Percentiles rank a stretch among this genome's conserved stretches.
Evolutionary conservation across 2,888 invertebrate species (phyloP).

Genomic region (Melanostoma mellinum): DNA sequence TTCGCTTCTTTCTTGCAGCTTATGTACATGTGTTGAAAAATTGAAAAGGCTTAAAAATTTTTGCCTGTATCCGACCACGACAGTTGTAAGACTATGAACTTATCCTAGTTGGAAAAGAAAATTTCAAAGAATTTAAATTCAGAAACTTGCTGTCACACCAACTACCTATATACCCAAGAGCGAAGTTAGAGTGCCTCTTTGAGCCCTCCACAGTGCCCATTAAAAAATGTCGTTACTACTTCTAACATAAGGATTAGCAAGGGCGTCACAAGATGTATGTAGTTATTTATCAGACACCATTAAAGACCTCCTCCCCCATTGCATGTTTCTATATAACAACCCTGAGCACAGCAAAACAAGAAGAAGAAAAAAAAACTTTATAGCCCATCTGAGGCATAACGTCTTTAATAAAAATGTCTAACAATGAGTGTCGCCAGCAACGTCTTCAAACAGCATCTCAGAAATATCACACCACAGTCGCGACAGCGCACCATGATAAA

Average conservation of each 20-base stretch:
- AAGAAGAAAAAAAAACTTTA: not conserved
- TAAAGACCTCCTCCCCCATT: conserved; percentile 25
- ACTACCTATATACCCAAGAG: no score
- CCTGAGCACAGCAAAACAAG: not conserved
- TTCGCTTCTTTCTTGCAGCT: no score
- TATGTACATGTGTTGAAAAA: no score
- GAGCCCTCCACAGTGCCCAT: no score
- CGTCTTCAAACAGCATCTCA: conserved; percentile 21
- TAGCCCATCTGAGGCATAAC: not conserved
- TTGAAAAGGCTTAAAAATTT: no score
- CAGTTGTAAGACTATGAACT: no score
- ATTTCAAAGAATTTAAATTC: no score
- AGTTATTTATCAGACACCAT: conserved; percentile 7
- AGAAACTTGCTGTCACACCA: no score
- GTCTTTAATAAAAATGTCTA: conserved; percentile 17
- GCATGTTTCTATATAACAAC: conserved; percentile 15
- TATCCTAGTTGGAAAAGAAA: no score
- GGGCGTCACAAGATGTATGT: conserved; percentile 15
- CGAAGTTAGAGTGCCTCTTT: no score
- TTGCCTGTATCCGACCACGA: no score
- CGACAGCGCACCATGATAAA: conserved; percentile 15
- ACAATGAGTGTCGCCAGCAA: conserved; percentile 20
- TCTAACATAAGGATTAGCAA: not conserved
- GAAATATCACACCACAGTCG: conserved; percentile 13
- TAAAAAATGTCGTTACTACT: no score